Conservation (phyloP, 2,113 vertebrate species). For the Tragulus kanchil region DNA sequence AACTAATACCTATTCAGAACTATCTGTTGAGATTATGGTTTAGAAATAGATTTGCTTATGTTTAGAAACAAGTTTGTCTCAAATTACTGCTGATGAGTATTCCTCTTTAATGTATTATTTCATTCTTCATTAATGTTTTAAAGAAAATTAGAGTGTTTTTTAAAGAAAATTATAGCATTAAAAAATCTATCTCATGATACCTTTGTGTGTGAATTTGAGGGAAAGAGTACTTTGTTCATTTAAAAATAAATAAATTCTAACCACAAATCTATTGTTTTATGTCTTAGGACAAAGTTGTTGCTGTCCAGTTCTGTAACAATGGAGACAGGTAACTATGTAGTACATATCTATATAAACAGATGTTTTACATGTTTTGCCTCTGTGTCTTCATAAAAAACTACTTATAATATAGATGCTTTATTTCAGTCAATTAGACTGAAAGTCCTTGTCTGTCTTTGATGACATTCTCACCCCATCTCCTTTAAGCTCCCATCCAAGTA, state of each 20-base stretch:
- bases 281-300: conserved; percentile 96
- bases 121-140: neutral
- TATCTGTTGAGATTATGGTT: conserved; percentile 19
- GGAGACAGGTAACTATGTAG: conserved; percentile 93
- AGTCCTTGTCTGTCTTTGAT: conserved; percentile 10
- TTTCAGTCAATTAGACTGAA: conserved; percentile 16
- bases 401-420: conserved; percentile 5
- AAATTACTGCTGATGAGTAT: conserved; percentile 25
- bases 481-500: conserved; percentile 1
- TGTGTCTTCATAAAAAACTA: neutral
- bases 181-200: neutral
- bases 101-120: conserved; percentile 45
- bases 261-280: conserved; percentile 74
- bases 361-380: conserved; percentile 14
- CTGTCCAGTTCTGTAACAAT: conserved; percentile 98
- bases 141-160: neutral
- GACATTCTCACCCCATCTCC: neutral
- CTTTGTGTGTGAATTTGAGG: conserved; percentile 54
- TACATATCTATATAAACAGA: conserved; percentile 41
- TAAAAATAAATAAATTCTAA: conserved; percentile 67
- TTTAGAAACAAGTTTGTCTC: conserved; percentile 44
- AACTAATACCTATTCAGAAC: neutral
- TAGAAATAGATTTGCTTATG: conserved; percentile 20
- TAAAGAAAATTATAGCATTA: neutral
- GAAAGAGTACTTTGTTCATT: neutral